Conservation (phyloP, 2,888 invertebrate species). For the Phortica magna region DNA sequence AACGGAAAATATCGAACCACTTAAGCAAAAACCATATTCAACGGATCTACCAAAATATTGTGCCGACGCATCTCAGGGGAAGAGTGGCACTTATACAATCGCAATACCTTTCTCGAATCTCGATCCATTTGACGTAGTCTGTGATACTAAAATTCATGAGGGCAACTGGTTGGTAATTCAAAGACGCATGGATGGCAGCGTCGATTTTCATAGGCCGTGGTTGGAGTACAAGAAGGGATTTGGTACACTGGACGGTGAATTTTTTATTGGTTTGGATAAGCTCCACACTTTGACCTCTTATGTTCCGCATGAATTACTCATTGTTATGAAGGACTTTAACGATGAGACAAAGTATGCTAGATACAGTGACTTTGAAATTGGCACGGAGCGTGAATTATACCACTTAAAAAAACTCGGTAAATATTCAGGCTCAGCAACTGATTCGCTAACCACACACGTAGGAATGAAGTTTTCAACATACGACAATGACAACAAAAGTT, state of each 20-base stretch:
- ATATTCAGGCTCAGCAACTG: too few species aligned
- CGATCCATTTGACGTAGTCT: background rate
- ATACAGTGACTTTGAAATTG: slow-evolving; percentile 10
- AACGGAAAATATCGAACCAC: too few species aligned
- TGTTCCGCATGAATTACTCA: background rate
- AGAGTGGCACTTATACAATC: too few species aligned
- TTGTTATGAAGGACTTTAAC: slow-evolving; percentile 3
- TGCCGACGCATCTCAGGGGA: too few species aligned
- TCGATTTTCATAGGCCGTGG: too few species aligned
- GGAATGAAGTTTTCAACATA: too few species aligned
- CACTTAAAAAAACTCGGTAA: background rate
- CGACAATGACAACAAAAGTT: too few species aligned
- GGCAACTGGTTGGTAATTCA: slow-evolving; percentile 1
- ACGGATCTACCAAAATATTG: too few species aligned
- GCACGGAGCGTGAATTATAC: background rate
- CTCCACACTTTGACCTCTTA: background rate
- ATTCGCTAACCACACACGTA: too few species aligned
- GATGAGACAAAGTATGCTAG: background rate
- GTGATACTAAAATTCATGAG: background rate
- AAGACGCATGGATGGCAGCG: background rate
- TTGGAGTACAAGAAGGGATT: background rate
- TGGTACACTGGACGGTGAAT: slow-evolving; percentile 2
- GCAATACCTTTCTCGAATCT: background rate
- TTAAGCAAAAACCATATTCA: too few species aligned
- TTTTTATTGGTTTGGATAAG: slow-evolving; percentile 10